Conservation (phyloP, 1,140 invertebrate species). For the Ptiloglossa arizonensis region DNA sequence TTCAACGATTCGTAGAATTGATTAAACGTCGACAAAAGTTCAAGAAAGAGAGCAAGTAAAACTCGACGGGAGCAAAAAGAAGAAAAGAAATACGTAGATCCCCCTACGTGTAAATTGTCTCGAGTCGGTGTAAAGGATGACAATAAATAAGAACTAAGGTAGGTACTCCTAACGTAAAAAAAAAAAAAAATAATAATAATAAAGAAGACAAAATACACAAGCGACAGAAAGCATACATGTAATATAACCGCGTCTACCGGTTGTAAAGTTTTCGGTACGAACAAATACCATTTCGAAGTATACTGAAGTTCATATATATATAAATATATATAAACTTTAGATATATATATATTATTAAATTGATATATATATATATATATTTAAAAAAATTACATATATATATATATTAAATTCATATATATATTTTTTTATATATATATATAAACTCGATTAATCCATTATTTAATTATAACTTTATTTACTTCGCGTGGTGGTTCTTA, state of each 20-base stretch:
- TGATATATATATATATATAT: too few relatives aligned
- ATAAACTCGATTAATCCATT: constrained; percentile 61
- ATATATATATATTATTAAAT: too few relatives aligned
- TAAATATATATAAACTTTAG: neutral
- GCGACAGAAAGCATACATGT: constrained; percentile 39
- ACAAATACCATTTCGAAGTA: constrained; percentile 70
- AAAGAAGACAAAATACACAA: constrained; percentile 60
- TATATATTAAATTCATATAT: too few relatives aligned
- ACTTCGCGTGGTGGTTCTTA: constrained; percentile 52
- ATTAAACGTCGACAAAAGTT: neutral
- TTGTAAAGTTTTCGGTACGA: constrained; percentile 62
- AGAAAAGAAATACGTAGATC: too few relatives aligned
- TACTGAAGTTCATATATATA: constrained; percentile 62
- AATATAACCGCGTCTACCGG: constrained; percentile 65
- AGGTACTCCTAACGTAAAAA: constrained; percentile 54
- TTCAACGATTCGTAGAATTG: constrained; percentile 15
- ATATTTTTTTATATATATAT: too few relatives aligned
- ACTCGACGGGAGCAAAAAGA: constrained; percentile 12
- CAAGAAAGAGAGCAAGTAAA: neutral
- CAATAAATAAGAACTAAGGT: constrained; percentile 67
- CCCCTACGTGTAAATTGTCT: constrained; percentile 49
- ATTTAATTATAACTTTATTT: constrained; percentile 68
- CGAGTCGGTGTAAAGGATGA: constrained; percentile 54
- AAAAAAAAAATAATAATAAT: constrained; percentile 53
- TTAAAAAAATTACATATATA: too few relatives aligned